Conservation (phyloP, 2,888 invertebrate species). For the Phengaris alcon region DNA sequence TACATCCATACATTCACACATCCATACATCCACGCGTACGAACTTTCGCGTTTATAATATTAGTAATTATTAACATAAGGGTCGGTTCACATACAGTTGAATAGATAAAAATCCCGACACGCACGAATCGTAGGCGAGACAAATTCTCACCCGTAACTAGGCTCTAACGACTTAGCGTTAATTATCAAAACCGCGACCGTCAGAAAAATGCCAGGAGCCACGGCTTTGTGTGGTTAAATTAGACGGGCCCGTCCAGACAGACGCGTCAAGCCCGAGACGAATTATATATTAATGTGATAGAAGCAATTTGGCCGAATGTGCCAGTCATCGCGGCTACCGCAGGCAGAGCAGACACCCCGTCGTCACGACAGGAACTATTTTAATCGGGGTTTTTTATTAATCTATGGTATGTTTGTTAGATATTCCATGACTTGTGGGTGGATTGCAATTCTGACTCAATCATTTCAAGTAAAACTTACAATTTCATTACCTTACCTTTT, state of each 20-base stretch:
- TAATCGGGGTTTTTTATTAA: constrained; percentile 28
- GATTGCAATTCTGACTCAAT: not conserved
- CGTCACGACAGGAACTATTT: constrained; percentile 28
- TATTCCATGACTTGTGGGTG: constrained; percentile 2
- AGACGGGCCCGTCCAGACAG: constrained; percentile 63
- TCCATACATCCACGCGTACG: too few relatives aligned
- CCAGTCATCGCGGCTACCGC: constrained; percentile 55
- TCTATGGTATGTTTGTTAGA: constrained; percentile 4
- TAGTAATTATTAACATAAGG: not conserved
- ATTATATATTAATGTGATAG: constrained; percentile 63
- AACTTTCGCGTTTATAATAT: too few relatives aligned
- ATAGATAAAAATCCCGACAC: not conserved
- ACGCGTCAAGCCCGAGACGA: constrained; percentile 45
- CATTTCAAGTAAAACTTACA: too few relatives aligned
- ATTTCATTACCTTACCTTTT: too few relatives aligned
- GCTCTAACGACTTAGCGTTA: constrained; percentile 39
- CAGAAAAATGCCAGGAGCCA: constrained; percentile 65
- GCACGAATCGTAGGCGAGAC: constrained; percentile 41
- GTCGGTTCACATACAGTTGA: not conserved
- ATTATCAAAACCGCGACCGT: constrained; percentile 59
- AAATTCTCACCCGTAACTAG: constrained; percentile 55
- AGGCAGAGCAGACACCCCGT: constrained; percentile 34
- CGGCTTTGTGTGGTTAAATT: constrained; percentile 74
- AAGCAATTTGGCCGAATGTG: constrained; percentile 66
- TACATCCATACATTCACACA: too few relatives aligned